These are phyloP conservation scores for Neotoxoptera formosana DNA, from an alignment of 1,140 invertebrate species.

Conservation along the genomic window DNA sequence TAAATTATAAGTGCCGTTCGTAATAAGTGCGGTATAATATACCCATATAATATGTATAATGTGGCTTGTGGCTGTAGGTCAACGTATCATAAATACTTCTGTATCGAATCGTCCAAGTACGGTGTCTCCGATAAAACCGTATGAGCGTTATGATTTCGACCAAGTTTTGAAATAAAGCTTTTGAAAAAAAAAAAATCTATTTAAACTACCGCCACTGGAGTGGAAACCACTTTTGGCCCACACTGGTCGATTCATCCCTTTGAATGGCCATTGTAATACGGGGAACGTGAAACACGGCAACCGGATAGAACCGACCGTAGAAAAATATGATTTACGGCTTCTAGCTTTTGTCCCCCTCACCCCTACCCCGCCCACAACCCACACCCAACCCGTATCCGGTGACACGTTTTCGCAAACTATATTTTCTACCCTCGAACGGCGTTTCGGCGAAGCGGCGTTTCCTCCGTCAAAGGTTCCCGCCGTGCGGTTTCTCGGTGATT, in stretches of 20 bases:
- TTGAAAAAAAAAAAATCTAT: background rate
- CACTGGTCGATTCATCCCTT: conserved; percentile 12
- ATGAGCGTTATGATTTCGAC: background rate
- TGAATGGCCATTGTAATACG: background rate
- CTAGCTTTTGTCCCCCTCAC: background rate
- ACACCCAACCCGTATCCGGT: background rate
- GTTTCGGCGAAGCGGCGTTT: too few species aligned
- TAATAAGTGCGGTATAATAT: too few species aligned
- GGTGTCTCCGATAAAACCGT: background rate
- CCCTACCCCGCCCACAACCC: too few species aligned
- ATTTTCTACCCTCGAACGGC: background rate
- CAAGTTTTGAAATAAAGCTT: background rate
- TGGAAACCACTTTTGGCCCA: conserved; percentile 35
- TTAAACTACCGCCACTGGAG: background rate
- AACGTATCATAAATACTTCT: background rate
- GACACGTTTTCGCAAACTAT: background rate
- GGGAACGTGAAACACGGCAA: conserved; percentile 6
- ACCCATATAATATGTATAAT: background rate
- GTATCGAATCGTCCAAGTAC: background rate
- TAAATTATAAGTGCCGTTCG: background rate
- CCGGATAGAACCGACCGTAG: conserved; percentile 26
- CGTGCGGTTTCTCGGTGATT: background rate
- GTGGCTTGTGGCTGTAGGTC: background rate
- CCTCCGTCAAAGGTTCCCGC: background rate
- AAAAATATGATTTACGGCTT: conserved; percentile 37